These are phyloP conservation scores for Apostichopus parvimensis DNA, from an alignment of 35 echinoderm and acorn worm genomes.

Conservation along the genomic window DNA sequence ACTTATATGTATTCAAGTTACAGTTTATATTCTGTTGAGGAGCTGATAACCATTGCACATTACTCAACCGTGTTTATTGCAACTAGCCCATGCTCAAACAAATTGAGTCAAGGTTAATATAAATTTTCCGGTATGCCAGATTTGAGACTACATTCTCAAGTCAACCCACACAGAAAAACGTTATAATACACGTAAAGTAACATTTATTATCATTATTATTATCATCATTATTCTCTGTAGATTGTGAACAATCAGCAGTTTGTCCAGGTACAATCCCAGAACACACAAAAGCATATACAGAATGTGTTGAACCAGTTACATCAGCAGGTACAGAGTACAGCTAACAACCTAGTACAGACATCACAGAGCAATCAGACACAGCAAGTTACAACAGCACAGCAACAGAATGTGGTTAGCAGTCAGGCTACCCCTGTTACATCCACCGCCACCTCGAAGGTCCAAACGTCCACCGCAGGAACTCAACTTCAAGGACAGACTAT, in stretches of 20 bases:
- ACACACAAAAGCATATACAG: constrained; percentile 62
- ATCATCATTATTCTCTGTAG: not conserved
- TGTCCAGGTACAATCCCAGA: constrained; percentile 25
- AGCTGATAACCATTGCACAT: no score
- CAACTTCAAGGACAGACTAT: constrained; percentile 32
- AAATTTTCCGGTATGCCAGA: no score
- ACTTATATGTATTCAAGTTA: no score
- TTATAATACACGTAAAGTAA: not conserved
- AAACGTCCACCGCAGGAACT: not conserved
- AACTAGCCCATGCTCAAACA: no score
- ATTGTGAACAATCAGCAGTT: constrained; percentile 41
- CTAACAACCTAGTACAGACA: constrained; percentile 25
- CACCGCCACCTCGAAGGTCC: not conserved
- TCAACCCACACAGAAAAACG: not conserved
- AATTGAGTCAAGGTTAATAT: no score
- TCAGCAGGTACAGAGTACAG: constrained; percentile 41
- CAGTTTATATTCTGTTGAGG: no score
- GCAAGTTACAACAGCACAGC: not conserved
- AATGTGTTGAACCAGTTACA: constrained; percentile 64
- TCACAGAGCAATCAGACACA: constrained; percentile 5
- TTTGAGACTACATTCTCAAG: not conserved
- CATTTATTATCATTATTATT: not conserved
- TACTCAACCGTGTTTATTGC: not conserved
- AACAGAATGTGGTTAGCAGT: not conserved
- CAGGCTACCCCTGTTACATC: not conserved